Conservation (phyloP, 1,140 invertebrate species). For the Zaprionus gabonicus region DNA sequence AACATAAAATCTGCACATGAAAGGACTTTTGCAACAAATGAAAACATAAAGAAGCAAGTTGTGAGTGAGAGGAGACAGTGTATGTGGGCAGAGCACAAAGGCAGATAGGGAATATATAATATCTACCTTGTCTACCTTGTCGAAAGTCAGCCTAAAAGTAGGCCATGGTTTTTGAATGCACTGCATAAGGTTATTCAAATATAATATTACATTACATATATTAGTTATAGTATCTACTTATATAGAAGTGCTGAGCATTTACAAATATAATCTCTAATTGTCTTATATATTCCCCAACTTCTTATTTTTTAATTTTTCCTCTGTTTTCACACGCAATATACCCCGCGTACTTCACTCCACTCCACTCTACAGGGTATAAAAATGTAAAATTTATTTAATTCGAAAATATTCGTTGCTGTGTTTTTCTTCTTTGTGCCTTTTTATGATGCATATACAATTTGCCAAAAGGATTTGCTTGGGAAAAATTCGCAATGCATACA, state of each 20-base stretch:
- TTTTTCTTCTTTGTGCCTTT: constrained; percentile 38
- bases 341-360: not conserved
- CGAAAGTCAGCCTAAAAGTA: constrained; percentile 27
- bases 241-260: not conserved
- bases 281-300: not conserved
- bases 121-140: not conserved
- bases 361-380: constrained; percentile 47
- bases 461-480: constrained; percentile 67
- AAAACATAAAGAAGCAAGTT: constrained; percentile 61
- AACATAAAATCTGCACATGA: constrained; percentile 72
- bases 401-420: constrained; percentile 53
- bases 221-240: not conserved
- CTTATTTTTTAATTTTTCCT: not conserved
- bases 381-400: constrained; percentile 73
- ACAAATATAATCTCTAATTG: too few relatives aligned
- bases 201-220: not conserved
- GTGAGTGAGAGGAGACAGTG: constrained; percentile 5
- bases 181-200: too few relatives aligned
- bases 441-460: constrained; percentile 72
- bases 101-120: not conserved
- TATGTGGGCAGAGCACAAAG: constrained; percentile 8
- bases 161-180: constrained; percentile 10
- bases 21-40: constrained; percentile 67
- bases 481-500: constrained; percentile 58
- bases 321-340: not conserved